Evolutionary conservation across 1,140 invertebrate species (phyloP), one percentile per base, ranked within the genome.

Genomic region (Pseudomyrmex flavicornis): DNA sequence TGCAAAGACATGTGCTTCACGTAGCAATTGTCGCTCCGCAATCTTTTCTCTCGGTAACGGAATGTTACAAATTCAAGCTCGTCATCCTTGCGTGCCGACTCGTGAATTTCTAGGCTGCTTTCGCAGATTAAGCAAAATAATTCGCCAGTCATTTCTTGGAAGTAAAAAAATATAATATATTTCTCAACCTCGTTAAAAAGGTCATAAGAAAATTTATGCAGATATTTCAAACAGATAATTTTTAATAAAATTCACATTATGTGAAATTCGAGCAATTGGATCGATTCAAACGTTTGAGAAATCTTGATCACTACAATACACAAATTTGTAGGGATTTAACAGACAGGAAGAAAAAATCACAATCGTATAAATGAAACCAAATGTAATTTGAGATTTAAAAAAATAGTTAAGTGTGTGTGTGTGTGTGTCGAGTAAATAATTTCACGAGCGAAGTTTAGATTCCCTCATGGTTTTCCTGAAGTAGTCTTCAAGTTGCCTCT

Each of bases 111-210:
- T 10, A 35, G 9, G 46, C 4, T 13, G 13, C 9, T 12, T 52
- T 52, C 22, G 46, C 50, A 20, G 44, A 79, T 59, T 69, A 69
- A 66, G n/a, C 74, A 8, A 66, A 76, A 66, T 20, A 2, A 66
- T 20, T 9, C 7, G n/a, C 9, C 17, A 35, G 5, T 52, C 46
- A 10, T 50, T n/a, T 1, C 13, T 0, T 3, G 5, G 35, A 3
- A 52, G 20, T 2, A 4, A 46, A 46, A 17, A 8, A 1, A 2
- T 13, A 1, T 13, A 59, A 61, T 46, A 22, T 22, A 35, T 35
- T 61, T 61, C 12, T 59, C 35, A 35, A 35, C 17, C 12, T 12
- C 8, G 12, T 62, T 26, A 59, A 65, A 35, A 65, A 52, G 15
- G 52, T 50, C 65, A 20, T 13, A 5, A 15, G 35, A 12, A 63